Conservation (phyloP, 1,140 invertebrate species). For the Nymphalis io region DNA sequence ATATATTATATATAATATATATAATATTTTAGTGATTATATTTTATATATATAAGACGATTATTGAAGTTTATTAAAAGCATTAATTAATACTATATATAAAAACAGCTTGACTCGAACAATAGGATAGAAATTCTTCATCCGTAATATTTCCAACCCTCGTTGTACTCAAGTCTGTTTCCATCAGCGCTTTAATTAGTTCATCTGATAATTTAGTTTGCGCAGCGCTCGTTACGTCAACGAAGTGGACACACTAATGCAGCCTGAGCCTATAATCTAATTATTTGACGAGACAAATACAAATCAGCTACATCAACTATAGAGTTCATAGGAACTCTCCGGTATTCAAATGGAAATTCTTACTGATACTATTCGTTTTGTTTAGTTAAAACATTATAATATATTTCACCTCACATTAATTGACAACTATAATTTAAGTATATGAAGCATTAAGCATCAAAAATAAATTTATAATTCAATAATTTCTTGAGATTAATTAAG, state of each 20-base stretch:
- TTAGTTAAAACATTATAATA: too few relatives aligned
- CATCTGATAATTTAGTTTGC: slow-evolving; percentile 66
- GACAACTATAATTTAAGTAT: too few relatives aligned
- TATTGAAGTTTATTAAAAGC: too few relatives aligned
- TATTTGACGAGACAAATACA: slow-evolving; percentile 62
- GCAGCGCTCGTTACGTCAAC: slow-evolving; percentile 55
- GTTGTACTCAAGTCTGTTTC: slow-evolving; percentile 47
- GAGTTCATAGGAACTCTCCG: too few relatives aligned
- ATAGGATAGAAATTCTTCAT: slow-evolving; percentile 11
- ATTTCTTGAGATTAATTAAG: too few relatives aligned
- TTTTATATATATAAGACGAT: too few relatives aligned
- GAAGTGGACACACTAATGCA: slow-evolving; percentile 61
- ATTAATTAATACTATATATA: too few relatives aligned
- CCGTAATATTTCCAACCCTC: slow-evolving; percentile 27
- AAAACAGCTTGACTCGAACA: neutral
- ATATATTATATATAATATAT: too few relatives aligned
- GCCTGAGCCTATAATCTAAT: slow-evolving; percentile 63
- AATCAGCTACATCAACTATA: slow-evolving; percentile 44
- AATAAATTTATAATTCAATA: too few relatives aligned
- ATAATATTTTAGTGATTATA: too few relatives aligned
- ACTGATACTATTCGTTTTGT: neutral
- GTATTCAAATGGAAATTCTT: neutral
- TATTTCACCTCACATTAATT: too few relatives aligned
- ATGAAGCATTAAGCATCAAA: too few relatives aligned
- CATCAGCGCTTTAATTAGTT: slow-evolving; percentile 57